Evolutionary conservation across 2,113 vertebrate genomes (phyloP).

Genomic region (Labeo rohita): DNA sequence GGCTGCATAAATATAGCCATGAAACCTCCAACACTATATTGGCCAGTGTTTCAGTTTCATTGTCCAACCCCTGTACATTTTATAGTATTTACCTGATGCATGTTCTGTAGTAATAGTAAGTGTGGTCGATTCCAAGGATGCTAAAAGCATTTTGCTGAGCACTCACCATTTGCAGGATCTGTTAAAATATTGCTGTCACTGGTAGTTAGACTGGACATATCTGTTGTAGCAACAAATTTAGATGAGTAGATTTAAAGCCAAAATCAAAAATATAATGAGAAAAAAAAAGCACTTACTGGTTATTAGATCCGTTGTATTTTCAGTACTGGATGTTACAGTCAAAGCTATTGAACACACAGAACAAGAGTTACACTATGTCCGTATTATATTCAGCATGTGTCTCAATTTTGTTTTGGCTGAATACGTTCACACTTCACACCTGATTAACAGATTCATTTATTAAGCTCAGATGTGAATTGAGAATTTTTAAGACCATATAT

Average conservation of each 20-base stretch:
- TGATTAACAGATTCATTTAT: neutral
- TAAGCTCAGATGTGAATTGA: neutral
- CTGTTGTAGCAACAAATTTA: neutral
- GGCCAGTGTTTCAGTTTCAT: too few species aligned
- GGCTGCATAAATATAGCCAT: too few species aligned
- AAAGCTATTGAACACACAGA: neutral
- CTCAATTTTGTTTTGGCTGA: neutral
- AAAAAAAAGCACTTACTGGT: neutral
- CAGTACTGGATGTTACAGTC: constrained; percentile 4
- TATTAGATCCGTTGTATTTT: neutral
- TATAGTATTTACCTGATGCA: neutral
- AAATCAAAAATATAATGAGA: neutral
- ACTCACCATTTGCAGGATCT: neutral
- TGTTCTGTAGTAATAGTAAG: neutral
- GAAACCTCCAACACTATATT: too few species aligned
- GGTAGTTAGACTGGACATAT: neutral
- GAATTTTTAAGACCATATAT: neutral
- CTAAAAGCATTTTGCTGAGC: too few species aligned
- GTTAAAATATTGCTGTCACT: neutral
- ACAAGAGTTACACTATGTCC: neutral
- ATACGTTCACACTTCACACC: neutral
- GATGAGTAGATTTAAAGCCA: neutral
- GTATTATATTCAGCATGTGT: neutral
- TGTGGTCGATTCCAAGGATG: neutral
- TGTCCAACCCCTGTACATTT: too few species aligned